These are phyloP conservation scores for Tetramorium bicarinatum DNA, from an alignment of 2,888 invertebrate genomes.

Conservation along the genomic window DNA sequence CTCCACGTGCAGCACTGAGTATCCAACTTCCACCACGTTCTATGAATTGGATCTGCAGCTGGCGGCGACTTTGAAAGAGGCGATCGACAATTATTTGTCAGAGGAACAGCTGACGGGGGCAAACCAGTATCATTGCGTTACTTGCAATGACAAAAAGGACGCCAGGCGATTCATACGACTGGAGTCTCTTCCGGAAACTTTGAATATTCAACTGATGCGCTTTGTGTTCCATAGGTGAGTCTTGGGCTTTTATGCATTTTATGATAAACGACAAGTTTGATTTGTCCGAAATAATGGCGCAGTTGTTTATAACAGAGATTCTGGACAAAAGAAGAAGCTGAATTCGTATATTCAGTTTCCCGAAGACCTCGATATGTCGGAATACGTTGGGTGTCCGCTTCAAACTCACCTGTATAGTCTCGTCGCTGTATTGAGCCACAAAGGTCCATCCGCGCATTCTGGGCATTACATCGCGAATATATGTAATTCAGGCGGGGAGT, in stretches of 20 bases:
- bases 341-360: slow-evolving; percentile 89
- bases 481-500: slow-evolving; percentile 86
- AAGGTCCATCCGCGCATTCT: slow-evolving; percentile 89
- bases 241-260: neutral
- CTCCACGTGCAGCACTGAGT: slow-evolving; percentile 87
- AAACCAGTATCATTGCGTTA: slow-evolving; percentile 88
- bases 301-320: slow-evolving; percentile 85
- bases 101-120: slow-evolving; percentile 88
- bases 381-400: slow-evolving; percentile 83
- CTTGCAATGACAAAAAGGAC: slow-evolving; percentile 88
- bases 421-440: slow-evolving; percentile 90
- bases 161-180: slow-evolving; percentile 88
- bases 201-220: slow-evolving; percentile 89
- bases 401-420: slow-evolving; percentile 87
- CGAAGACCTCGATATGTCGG: slow-evolving; percentile 88
- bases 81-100: slow-evolving; percentile 88
- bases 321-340: slow-evolving; percentile 88
- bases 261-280: neutral
- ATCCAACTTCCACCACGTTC: slow-evolving; percentile 87
- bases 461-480: slow-evolving; percentile 89
- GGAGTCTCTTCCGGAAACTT: slow-evolving; percentile 87
- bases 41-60: slow-evolving; percentile 89
- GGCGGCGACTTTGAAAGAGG: slow-evolving; percentile 87
- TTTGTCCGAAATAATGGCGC: slow-evolving; percentile 5
- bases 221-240: slow-evolving; percentile 89